A percentile compares a stretch with the other conserved stretches of the same genome.
phyloP scores from a whole-genome alignment of 1,140 invertebrate genomes.

The Drosophila parabipectinata region DNA sequence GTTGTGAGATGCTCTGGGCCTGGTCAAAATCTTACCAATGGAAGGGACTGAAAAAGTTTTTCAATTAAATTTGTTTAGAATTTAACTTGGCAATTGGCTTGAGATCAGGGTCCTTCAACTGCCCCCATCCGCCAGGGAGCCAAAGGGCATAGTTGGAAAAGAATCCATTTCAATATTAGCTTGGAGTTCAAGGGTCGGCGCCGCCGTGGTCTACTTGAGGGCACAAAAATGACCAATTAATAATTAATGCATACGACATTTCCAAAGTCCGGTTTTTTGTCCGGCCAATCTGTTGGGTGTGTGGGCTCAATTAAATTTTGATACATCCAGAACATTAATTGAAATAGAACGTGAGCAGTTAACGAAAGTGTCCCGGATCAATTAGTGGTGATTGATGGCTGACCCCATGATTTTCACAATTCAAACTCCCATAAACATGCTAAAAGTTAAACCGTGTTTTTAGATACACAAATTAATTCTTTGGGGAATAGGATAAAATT shows the following conservation, averaged over 20 bases:
- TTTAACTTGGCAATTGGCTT: conserved; percentile 68
- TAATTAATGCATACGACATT: conserved; percentile 43
- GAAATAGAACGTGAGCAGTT: conserved; percentile 49
- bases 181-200: conserved; percentile 18
- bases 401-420: conserved; percentile 5
- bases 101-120: conserved; percentile 35
- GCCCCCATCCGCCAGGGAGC: neutral
- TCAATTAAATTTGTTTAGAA: conserved; percentile 81
- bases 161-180: conserved; percentile 26
- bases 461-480: neutral
- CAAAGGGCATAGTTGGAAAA: conserved; percentile 18
- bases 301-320: conserved; percentile 55
- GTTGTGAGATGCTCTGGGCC: conserved; percentile 14
- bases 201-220: neutral
- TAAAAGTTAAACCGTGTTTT: neutral
- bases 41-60: conserved; percentile 65
- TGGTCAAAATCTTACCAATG: conserved; percentile 48
- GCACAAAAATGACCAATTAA: conserved; percentile 33
- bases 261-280: conserved; percentile 11
- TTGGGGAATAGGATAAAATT: neutral
- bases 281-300: conserved; percentile 27
- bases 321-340: conserved; percentile 46
- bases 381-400: conserved; percentile 42
- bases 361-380: conserved; percentile 34
- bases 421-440: conserved; percentile 7